Conservation (phyloP, 2,113 vertebrate genomes). For the Tragelaphus scriptus region DNA sequence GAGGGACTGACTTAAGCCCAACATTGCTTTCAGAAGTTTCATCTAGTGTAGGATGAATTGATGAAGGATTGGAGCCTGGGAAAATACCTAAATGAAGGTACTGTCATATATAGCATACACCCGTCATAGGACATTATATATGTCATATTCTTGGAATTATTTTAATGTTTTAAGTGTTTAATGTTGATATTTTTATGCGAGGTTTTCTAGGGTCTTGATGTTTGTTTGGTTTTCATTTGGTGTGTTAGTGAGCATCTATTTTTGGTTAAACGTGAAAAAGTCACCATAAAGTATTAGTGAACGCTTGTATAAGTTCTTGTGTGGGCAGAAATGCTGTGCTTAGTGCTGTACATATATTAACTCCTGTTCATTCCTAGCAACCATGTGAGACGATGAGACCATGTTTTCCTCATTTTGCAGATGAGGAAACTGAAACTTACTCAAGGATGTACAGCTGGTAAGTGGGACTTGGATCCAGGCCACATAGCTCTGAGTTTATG, state of each 20-base stretch:
- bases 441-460: not conserved
- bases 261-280: not conserved
- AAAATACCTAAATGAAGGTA: not conserved
- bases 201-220: not conserved
- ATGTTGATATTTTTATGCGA: not conserved
- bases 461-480: not conserved
- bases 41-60: not conserved
- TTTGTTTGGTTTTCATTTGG: not conserved
- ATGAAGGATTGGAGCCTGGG: not conserved
- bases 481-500: not conserved
- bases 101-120: not conserved
- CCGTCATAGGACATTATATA: not conserved
- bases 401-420: not conserved
- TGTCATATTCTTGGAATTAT: not conserved
- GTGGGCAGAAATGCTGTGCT: not conserved
- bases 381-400: not conserved
- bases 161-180: not conserved
- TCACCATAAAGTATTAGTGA: not conserved
- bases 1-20: not conserved
- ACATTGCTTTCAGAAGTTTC: not conserved
- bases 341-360: too few species aligned
- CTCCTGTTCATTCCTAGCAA: not conserved
- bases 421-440: not conserved
- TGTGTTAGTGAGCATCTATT: not conserved
- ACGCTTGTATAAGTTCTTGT: not conserved